Conservation (phyloP, 2,797 vertebrate species). For the Galagoides demidoff region DNA sequence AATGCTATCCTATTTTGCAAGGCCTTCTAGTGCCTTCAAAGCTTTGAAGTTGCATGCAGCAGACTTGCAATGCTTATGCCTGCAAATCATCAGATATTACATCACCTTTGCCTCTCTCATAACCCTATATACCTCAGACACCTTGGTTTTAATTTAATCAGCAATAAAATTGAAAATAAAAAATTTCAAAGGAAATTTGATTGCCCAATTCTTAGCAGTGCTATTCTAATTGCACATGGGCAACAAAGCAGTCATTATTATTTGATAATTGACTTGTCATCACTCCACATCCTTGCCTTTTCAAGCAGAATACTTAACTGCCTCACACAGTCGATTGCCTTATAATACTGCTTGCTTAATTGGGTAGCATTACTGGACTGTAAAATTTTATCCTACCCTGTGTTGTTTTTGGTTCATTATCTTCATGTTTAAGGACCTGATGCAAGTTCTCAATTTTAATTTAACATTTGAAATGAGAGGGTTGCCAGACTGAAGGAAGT, state of each 20-base stretch:
- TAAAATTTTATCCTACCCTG: slow-evolving; percentile 63
- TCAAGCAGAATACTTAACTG: slow-evolving; percentile 45
- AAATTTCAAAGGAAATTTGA: slow-evolving; percentile 71
- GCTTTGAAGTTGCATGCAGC: not conserved
- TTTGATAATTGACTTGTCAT: slow-evolving; percentile 51
- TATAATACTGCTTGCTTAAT: slow-evolving; percentile 55
- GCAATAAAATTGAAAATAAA: slow-evolving; percentile 55
- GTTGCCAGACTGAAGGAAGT: not conserved
- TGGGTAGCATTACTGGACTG: slow-evolving; percentile 31
- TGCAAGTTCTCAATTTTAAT: slow-evolving; percentile 51
- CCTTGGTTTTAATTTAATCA: slow-evolving; percentile 64
- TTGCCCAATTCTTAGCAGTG: not conserved
- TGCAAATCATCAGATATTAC: not conserved
- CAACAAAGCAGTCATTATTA: slow-evolving; percentile 63
- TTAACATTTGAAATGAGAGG: slow-evolving; percentile 2
- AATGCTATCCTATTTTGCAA: not conserved
- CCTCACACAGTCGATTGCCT: slow-evolving; percentile 55
- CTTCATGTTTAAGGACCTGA: slow-evolving; percentile 20
- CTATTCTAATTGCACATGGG: slow-evolving; percentile 63
- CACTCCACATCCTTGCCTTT: slow-evolving; percentile 38
- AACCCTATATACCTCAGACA: not conserved
- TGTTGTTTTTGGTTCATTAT: slow-evolving; percentile 26
- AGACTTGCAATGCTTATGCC: not conserved
- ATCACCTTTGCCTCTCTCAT: not conserved
- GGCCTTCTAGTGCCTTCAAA: not conserved